Evolutionary conservation across 2,113 vertebrate genomes (phyloP).

Genomic region (Bubo bubo): DNA sequence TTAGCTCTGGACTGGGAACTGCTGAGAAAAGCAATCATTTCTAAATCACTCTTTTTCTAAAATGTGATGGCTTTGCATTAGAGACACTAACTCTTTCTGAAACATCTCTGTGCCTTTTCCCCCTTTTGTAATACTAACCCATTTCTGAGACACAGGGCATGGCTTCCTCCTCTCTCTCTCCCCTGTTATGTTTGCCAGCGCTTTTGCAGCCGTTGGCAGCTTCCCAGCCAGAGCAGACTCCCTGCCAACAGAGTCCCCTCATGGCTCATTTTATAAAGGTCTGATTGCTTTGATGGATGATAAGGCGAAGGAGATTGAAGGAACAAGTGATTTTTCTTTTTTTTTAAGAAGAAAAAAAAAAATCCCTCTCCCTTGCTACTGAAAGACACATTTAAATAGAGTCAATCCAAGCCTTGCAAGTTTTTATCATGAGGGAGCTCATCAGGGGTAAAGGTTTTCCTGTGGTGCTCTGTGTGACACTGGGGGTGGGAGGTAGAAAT

Average conservation of each 20-base stretch:
- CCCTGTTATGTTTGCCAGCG: background rate
- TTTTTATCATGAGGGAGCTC: background rate
- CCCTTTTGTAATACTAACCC: slow-evolving; percentile 14
- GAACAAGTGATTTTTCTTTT: background rate
- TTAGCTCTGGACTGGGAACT: background rate
- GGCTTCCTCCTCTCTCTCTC: background rate
- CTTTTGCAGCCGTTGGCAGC: slow-evolving; percentile 44
- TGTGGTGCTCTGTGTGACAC: background rate
- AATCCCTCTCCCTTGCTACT: background rate
- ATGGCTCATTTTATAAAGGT: background rate
- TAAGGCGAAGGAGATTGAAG: background rate
- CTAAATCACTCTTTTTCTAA: background rate
- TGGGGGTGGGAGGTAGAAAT: background rate
- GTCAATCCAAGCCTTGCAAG: background rate
- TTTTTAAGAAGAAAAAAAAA: background rate
- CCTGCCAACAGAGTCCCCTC: slow-evolving; percentile 19
- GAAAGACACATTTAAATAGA: background rate
- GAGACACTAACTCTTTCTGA: background rate
- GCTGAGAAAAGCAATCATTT: background rate
- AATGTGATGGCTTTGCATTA: background rate
- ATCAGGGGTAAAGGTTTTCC: background rate
- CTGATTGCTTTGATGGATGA: slow-evolving; percentile 46
- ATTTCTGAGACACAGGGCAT: background rate
- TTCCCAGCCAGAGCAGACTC: slow-evolving; percentile 36
- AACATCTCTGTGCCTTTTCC: background rate